These are phyloP conservation scores for Atta cephalotes DNA, from an alignment of 1,140 invertebrate species.

Conservation along the genomic window DNA sequence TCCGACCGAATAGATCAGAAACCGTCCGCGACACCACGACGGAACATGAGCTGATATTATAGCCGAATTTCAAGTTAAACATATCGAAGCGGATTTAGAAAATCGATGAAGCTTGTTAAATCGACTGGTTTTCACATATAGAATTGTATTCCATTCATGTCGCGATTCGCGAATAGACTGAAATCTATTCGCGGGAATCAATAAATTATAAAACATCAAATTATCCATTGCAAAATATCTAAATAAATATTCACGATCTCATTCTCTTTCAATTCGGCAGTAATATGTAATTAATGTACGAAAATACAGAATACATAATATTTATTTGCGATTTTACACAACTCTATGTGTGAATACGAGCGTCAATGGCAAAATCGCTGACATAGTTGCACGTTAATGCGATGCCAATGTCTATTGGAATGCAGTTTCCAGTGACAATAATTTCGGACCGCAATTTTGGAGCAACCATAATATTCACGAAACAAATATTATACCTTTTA, in stretches of 20 bases:
- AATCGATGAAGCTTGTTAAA: background rate
- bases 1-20: constrained; percentile 5
- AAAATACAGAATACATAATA: background rate
- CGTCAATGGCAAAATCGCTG: background rate
- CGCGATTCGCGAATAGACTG: background rate
- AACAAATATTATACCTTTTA: background rate
- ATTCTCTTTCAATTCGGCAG: constrained; percentile 10
- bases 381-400: background rate
- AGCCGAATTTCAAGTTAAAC: constrained; percentile 61
- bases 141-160: background rate
- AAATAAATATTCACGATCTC: background rate
- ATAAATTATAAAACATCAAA: background rate
- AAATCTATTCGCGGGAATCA: background rate
- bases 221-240: constrained; percentile 11
- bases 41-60: background rate
- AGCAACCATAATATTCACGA: background rate
- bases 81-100: constrained; percentile 63
- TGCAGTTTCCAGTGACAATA: constrained; percentile 59
- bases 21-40: constrained; percentile 13
- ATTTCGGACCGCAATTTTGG: constrained; percentile 41
- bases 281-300: background rate
- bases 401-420: constrained; percentile 41
- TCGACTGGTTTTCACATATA: constrained; percentile 29
- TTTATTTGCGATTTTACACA: background rate
- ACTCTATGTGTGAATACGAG: constrained; percentile 25